Conservation (phyloP, 2,888 invertebrate species). For the Sinhomidia bicolor region DNA sequence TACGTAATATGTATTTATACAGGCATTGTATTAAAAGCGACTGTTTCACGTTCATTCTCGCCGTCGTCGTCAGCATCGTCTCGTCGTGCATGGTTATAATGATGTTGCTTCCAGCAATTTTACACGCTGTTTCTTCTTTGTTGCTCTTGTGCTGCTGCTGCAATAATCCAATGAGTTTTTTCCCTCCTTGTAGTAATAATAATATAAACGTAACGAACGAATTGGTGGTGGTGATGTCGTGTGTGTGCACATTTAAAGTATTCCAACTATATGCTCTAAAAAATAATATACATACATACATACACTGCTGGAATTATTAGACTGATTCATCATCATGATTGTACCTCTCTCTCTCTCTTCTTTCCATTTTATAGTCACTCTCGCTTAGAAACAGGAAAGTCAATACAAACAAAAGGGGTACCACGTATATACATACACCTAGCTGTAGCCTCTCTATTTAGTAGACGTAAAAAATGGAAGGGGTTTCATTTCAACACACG, state of each 20-base stretch:
- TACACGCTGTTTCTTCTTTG: constrained; percentile 42
- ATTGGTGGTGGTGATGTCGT: background rate
- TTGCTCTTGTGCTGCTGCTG: no score
- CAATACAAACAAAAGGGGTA: constrained; percentile 4
- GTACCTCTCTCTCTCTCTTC: background rate
- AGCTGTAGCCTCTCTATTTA: no score
- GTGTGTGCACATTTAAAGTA: constrained; percentile 5
- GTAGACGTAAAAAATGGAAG: background rate
- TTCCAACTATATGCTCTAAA: no score
- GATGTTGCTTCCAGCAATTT: constrained; percentile 51
- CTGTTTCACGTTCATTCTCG: constrained; percentile 9
- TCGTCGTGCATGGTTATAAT: background rate
- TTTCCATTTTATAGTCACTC: no score
- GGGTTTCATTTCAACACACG: background rate
- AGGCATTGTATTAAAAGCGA: background rate
- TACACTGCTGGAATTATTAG: background rate
- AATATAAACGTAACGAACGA: background rate
- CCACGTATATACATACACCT: background rate
- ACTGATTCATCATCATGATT: constrained; percentile 10
- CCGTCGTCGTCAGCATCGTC: background rate
- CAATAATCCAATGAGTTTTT: constrained; percentile 9
- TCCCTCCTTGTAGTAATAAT: no score
- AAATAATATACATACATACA: background rate
- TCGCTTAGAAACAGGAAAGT: background rate
- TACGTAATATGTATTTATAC: no score